Base-by-base conservation (phyloP, 2,113 vertebrate genomes). In the Opisthocomus hoazin region DNA sequence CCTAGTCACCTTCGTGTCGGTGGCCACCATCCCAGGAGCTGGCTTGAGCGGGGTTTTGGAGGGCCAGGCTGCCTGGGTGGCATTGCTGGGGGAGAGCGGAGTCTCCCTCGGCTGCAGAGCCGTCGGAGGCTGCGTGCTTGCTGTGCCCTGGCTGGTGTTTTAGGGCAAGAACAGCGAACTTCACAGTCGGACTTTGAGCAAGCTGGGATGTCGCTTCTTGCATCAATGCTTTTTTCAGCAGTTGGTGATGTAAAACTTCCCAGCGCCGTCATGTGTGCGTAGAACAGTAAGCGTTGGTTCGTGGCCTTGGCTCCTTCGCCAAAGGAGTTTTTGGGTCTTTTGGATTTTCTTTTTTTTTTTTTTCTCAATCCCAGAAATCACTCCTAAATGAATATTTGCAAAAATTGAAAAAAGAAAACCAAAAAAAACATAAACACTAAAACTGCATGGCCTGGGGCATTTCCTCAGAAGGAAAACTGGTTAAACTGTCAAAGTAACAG, bases 181-280 rank as follows among this genome's bases (percentile, higher is more conserved):
- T 63, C 9, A 83, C 81, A 82, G 87, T 16, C 74, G 3, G 77
- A 10, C 61, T 85, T 5, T 0, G 0, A 68, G 90, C 54, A 2
- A 64, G 79, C 18, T 2, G 34, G 34, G 87, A 65, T 88, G 84
- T 57, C 70, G 29, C 54, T 64, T 87, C 21, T n/a, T 51, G 87
- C 89, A 68, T 79, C 82, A 43, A 53, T 65, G 58, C 70, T 7
- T 82, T 76, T 76, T 84, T 74, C 85, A 80, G 84, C 77, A 75
- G 79, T 24, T 22, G 85, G 57, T 95, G 90, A 90, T 90, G 64
- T 88, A 94, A 93, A 96, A 53, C 79, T 88, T 90, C 5, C 69
- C 77, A 41, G 78, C 50, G 3, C 46, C 39, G 0, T 41, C 12
- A 8, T 90, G 82, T 54, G 15, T 2, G 11, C 58, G 1, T 36